Evolutionary conservation across 37 sponge, comb jelly and placozoan species (phyloP), one percentile per base, ranked within the genome.

Genomic region (Ephydatia muelleri): DNA sequence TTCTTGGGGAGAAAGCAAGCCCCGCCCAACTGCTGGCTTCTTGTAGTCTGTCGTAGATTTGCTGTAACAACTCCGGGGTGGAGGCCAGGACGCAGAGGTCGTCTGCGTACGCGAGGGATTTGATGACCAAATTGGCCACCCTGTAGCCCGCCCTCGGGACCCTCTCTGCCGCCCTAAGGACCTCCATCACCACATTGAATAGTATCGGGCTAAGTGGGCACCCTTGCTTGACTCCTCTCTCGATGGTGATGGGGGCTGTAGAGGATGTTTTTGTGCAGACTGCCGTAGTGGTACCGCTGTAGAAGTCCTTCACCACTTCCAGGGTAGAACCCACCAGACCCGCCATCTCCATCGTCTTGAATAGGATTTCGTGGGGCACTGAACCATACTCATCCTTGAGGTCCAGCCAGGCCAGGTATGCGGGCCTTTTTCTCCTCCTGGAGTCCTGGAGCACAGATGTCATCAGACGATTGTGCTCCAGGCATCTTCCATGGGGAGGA

Each of bases 301-400:
- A 80, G 49, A 86, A 80, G 5, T 86, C 87, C 39, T 72, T 38
- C 13, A 38, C n/a, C 34, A 86, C 4, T 19, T 34, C 39, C 26
- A 79, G 3, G 5, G n/a, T n/a, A n/a, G n/a, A n/a, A n/a, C n/a
- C n/a, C n/a, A n/a, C n/a, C n/a, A n/a, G n/a, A n/a, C n/a, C n/a
- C n/a, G n/a, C n/a, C n/a, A n/a, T n/a, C n/a, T n/a, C n/a, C n/a
- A n/a, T n/a, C n/a, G n/a, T 80, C 9, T 30, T 28, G 19, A 16
- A 80, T 2, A 86, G 33, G 36, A 28, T 21, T 35, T 70, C 27
- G 30, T 80, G 75, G 4, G 81, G 87, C 4, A 86, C 68, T 1
- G 85, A 85, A 31, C 85, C 85, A 49, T 68, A 85, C 5, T 78
- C 85, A 78, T 85, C 49, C 49, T 38, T 70, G 21, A 86, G 75